Conservation (phyloP, 2,888 invertebrate species). For the Petrolisthes manimaculis region DNA sequence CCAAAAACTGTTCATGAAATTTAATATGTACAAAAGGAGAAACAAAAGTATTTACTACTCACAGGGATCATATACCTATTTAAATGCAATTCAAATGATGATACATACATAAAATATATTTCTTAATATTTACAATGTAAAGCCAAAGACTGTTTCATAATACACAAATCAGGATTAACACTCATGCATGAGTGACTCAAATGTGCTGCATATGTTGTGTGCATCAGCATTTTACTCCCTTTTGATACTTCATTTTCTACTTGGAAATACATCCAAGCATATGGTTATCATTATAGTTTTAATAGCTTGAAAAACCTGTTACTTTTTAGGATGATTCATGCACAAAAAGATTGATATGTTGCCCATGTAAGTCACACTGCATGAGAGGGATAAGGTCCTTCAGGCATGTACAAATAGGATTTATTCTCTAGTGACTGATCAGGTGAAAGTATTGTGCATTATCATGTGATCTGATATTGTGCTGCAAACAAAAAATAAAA, state of each 20-base stretch:
- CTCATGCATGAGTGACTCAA: no score
- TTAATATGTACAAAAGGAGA: constrained; percentile 23
- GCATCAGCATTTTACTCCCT: no score
- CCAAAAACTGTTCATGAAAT: background rate
- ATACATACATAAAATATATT: constrained; percentile 30
- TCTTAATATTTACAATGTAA: constrained; percentile 24
- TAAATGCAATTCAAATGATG: constrained; percentile 9
- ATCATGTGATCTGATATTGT: background rate
- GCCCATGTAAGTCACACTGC: no score
- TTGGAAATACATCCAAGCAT: no score
- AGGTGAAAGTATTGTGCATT: constrained; percentile 7
- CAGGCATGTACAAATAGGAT: constrained; percentile 20
- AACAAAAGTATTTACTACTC: background rate
- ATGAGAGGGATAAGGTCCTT: background rate
- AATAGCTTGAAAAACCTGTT: no score
- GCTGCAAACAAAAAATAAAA: constrained; percentile 11
- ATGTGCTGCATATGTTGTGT: no score
- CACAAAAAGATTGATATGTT: no score
- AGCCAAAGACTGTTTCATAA: background rate
- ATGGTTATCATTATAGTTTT: no score
- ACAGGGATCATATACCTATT: background rate
- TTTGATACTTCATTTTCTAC: no score
- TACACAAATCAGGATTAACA: no score
- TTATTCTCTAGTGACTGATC: background rate
- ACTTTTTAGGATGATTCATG: no score